A percentile compares a stretch with the other conserved stretches of the same genome.
phyloP scores from a whole-genome alignment of 2,888 invertebrate genomes.

The Conchocele bisecta region DNA sequence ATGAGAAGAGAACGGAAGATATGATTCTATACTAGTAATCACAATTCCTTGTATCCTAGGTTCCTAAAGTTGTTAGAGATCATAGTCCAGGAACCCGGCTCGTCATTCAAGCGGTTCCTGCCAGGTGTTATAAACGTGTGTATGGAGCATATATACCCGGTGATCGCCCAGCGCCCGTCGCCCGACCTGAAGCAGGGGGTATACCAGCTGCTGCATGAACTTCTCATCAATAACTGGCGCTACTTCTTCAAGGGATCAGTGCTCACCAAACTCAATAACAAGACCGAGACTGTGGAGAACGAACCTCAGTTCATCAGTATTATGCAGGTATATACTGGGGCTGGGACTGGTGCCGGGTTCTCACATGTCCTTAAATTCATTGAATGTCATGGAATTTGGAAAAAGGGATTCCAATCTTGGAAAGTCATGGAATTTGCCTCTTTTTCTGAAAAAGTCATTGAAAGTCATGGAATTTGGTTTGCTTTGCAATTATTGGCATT shows the following conservation, averaged over 20 bases:
- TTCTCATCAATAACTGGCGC: slow-evolving; percentile 92
- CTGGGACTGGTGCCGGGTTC: background rate
- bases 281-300: slow-evolving; percentile 83
- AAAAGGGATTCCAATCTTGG: too few relatives aligned
- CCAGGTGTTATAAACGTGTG: slow-evolving; percentile 87
- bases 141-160: slow-evolving; percentile 87
- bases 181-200: slow-evolving; percentile 85
- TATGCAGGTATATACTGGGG: slow-evolving; percentile 84
- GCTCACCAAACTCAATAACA: slow-evolving; percentile 65
- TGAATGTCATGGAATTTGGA: too few relatives aligned
- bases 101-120: slow-evolving; percentile 86
- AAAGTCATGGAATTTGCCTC: too few relatives aligned
- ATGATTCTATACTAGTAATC: too few relatives aligned
- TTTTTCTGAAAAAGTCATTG: too few relatives aligned
- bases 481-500: too few relatives aligned
- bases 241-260: slow-evolving; percentile 89
- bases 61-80: slow-evolving; percentile 86
- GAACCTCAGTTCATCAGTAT: slow-evolving; percentile 88
- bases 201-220: slow-evolving; percentile 85
- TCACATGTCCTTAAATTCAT: too few relatives aligned
- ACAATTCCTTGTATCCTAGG: slow-evolving; percentile 78
- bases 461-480: too few relatives aligned
- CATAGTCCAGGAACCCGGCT: slow-evolving; percentile 87
- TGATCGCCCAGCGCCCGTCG: slow-evolving; percentile 84
- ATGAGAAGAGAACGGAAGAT: too few relatives aligned